Base-by-base conservation (phyloP, 2,797 vertebrate species). In the Phalanger gymnotis region DNA sequence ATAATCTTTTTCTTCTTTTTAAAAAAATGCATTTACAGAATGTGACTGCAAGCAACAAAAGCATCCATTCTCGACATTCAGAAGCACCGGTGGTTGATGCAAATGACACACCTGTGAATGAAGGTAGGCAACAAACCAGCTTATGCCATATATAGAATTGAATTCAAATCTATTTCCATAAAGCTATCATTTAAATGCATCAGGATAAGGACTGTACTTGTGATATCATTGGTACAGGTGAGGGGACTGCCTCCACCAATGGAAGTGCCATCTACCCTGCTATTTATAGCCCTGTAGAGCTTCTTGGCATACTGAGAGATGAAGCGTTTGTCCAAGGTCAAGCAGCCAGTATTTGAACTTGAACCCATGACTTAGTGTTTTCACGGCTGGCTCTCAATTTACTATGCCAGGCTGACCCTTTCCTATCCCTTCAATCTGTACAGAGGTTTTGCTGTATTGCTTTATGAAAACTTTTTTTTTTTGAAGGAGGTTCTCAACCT, bases 131-230 rank as follows among this genome's bases (percentile, higher is more conserved):
- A 16, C 93, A 56, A 96, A 87, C 2, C 53, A 94, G 34, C 25
- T 81, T 94, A 96, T 91, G 81, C n/a, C 19, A 14, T 94, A 90
- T 5, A 92, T 27, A 87, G 0, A 93, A 92, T 27, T 97, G 95
- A 95, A 96, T 92, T 94, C 92, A 95, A 98, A 98, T 92, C 31
- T 95, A 96, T 52, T 81, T 81, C 40, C 96, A 97, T 89, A 96
- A 95, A 96, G 92, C 93, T 56, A 97, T 94, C 14, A 90, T 2
- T 94, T 54, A 81, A 47, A 10, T 81, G 22, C 7, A 0, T 27
- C 73, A 10, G 73, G 40, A 81, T 81, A 25, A 73, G n/a, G 19
- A 27, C n/a, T 81, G 19, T 22, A 81, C 22, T 47, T 51, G 73
- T 47, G 40, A 81, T 25, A 27, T 47, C 0, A 0, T 47, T 47